phyloP scores from a whole-genome alignment of 2,113 vertebrate species.

The Cavia aperea region DNA sequence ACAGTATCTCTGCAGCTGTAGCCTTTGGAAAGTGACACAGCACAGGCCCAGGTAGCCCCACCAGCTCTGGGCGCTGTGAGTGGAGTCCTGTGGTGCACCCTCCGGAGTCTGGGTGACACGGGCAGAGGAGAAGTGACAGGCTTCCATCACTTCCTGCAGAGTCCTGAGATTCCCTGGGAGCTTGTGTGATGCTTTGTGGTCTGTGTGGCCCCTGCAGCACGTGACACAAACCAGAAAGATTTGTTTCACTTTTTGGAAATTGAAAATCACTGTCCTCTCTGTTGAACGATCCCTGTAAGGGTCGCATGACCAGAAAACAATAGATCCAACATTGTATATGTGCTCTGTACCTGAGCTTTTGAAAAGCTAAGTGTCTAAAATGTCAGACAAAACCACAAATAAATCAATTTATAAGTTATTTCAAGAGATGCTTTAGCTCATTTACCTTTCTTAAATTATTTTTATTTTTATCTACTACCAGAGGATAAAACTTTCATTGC shows the following conservation, averaged over 20 bases:
- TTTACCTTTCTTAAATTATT: neutral
- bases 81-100: neutral
- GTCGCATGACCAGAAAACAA: neutral
- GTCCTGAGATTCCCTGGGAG: neutral
- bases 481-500: neutral
- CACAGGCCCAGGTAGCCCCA: accelerated
- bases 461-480: neutral
- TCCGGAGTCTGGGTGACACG: neutral
- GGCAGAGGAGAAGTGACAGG: neutral
- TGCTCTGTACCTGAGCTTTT: neutral
- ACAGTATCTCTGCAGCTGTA: neutral
- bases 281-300: neutral
- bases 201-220: neutral
- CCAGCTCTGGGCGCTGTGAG: neutral
- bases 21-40: neutral
- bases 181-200: neutral
- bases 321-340: neutral
- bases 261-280: neutral
- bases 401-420: conserved; percentile 8
- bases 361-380: neutral
- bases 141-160: neutral
- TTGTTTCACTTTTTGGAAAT: neutral
- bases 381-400: neutral
- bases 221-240: neutral
- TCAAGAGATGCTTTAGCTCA: conserved; percentile 1